Percentiles rank a stretch among this genome's conserved stretches.
phyloP scores from a whole-genome alignment of 1,140 invertebrate species.

The Drosophila pachea region DNA sequence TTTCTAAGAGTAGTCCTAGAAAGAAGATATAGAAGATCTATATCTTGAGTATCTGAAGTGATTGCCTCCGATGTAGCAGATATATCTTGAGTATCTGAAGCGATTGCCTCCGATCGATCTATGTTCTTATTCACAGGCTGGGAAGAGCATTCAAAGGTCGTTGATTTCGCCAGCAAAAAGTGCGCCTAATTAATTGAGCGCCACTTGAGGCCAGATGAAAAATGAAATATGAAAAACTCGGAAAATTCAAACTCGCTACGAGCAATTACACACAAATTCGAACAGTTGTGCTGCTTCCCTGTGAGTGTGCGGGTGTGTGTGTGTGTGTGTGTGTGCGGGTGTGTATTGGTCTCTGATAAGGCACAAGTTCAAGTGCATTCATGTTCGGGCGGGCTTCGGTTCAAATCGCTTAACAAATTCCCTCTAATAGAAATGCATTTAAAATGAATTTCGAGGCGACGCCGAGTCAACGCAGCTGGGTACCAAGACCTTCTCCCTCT shows the following conservation, averaged over 20 bases:
- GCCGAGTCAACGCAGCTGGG: slow-evolving; percentile 33
- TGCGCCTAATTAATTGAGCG: slow-evolving; percentile 54
- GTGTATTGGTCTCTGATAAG: slow-evolving; percentile 22
- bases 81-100: no score
- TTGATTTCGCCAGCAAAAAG: slow-evolving; percentile 41
- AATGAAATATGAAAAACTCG: slow-evolving; percentile 8
- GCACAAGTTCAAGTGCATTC: slow-evolving; percentile 53
- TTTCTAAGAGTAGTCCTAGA: no score
- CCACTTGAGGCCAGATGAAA: slow-evolving; percentile 19
- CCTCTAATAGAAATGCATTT: slow-evolving; percentile 48
- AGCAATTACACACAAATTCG: slow-evolving; percentile 45
- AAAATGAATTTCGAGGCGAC: slow-evolving; percentile 45
- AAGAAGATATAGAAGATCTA: no score
- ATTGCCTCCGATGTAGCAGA: no score
- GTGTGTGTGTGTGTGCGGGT: slow-evolving; percentile 3
- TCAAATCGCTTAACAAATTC: slow-evolving; percentile 51
- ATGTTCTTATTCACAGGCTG: neutral
- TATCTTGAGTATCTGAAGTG: no score
- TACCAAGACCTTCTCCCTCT: neutral
- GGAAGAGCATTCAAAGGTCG: slow-evolving; percentile 11
- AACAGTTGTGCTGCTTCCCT: slow-evolving; percentile 32
- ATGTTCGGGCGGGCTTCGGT: slow-evolving; percentile 12
- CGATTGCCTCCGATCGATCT: no score
- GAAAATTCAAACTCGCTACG: slow-evolving; percentile 29
- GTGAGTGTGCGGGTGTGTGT: slow-evolving; percentile 10